Evolutionary conservation across 1,140 invertebrate species (phyloP).

Genomic region (Triops longicaudatus): DNA sequence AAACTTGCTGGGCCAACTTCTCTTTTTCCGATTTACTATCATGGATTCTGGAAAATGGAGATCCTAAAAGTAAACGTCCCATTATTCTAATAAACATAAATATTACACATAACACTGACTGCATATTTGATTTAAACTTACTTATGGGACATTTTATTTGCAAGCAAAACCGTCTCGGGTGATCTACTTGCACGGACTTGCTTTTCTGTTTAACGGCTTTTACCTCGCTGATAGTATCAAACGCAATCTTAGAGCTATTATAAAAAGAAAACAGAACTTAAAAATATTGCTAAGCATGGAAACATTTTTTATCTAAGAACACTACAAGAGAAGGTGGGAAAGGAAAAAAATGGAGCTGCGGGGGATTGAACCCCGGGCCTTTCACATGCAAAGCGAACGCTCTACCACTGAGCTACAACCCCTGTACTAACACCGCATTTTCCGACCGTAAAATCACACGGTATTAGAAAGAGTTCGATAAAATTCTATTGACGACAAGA

Average conservation of each 20-base stretch:
- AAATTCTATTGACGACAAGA: too few species aligned
- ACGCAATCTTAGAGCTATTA: not conserved
- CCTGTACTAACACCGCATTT: slow-evolving; percentile 35
- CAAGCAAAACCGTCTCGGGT: not conserved
- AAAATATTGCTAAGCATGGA: not conserved
- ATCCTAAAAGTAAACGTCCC: not conserved
- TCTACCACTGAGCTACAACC: slow-evolving; percentile 77
- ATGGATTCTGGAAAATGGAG: not conserved
- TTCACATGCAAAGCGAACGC: slow-evolving; percentile 89
- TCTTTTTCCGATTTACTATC: not conserved
- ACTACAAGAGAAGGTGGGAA: not conserved
- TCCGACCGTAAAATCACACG: not conserved
- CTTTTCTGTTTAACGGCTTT: not conserved
- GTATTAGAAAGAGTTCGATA: too few species aligned
- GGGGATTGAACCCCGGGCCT: slow-evolving; percentile 82
- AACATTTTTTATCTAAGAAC: not conserved
- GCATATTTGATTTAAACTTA: too few species aligned
- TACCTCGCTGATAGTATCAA: not conserved
- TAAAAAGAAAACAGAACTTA: not conserved
- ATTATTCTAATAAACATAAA: too few species aligned
- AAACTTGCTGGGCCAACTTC: not conserved
- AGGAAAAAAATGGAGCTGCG: slow-evolving; percentile 50
- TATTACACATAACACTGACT: too few species aligned
- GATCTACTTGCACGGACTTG: not conserved
- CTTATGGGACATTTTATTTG: not conserved